A percentile compares a stretch with the other conserved stretches of the same genome.
These are phyloP conservation scores for Subacronicta megacephala DNA, from an alignment of 2,888 invertebrate genomes.

Conservation along the genomic window DNA sequence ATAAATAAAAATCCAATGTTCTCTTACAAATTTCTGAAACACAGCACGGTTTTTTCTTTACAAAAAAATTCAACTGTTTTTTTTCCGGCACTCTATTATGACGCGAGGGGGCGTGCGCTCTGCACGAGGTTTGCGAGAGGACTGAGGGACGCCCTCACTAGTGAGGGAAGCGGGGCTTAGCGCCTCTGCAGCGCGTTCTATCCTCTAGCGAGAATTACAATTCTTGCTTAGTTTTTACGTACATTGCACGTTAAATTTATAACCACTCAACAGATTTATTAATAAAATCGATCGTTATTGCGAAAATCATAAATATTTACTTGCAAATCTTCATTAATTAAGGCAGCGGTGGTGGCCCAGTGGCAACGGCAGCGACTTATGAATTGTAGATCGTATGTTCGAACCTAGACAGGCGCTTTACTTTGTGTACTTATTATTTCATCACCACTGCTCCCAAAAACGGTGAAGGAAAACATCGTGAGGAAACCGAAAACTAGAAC, in stretches of 20 bases:
- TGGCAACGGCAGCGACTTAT: too few relatives aligned
- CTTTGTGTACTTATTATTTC: too few relatives aligned
- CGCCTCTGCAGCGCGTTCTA: conserved; percentile 64
- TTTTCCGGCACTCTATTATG: conserved; percentile 64
- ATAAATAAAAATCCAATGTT: conserved; percentile 77
- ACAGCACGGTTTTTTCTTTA: conserved; percentile 82
- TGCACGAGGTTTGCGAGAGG: conserved; percentile 71
- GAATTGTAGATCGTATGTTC: too few relatives aligned
- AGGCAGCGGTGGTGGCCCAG: too few relatives aligned
- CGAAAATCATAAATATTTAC: not conserved
- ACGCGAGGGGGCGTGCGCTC: conserved; percentile 68
- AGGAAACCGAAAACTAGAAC: too few relatives aligned
- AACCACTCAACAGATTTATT: not conserved
- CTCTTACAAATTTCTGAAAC: conserved; percentile 68
- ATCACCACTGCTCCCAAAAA: too few relatives aligned
- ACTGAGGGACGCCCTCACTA: conserved; percentile 78
- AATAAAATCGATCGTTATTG: not conserved
- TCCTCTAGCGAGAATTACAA: conserved; percentile 63
- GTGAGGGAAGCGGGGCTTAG: conserved; percentile 78
- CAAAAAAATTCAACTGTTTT: conserved; percentile 73
- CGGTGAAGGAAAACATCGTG: too few relatives aligned
- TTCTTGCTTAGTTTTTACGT: conserved; percentile 69
- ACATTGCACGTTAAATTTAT: conserved; percentile 65
- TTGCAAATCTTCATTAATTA: not conserved
- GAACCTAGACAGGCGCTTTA: too few relatives aligned